Evolutionary conservation across 1,140 invertebrate genomes (phyloP).

Genomic region (Calliopsis andreniformis): DNA sequence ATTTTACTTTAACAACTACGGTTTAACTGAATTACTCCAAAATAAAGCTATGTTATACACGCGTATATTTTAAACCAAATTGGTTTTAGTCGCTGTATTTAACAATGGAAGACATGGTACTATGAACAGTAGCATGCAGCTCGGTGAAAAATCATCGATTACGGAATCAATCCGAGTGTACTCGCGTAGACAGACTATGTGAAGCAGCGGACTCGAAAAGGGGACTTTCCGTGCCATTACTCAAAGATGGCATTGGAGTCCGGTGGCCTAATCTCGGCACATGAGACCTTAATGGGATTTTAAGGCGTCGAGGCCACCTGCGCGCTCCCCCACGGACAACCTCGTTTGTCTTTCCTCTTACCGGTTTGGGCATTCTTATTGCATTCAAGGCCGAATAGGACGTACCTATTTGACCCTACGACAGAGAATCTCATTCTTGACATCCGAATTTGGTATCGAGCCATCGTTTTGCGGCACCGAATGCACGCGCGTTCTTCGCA

Average conservation of each 20-base stretch:
- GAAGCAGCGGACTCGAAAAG: constrained; percentile 63
- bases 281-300: constrained; percentile 82
- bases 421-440: constrained; percentile 33
- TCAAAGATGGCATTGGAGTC: constrained; percentile 79
- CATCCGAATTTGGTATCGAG: constrained; percentile 41
- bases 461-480: not conserved
- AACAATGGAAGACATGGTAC: not conserved
- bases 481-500: constrained; percentile 6
- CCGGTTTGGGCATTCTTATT: constrained; percentile 66
- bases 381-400: constrained; percentile 50
- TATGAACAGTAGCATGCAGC: not conserved
- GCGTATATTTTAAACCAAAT: too few species aligned
- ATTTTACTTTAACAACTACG: too few species aligned
- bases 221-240: constrained; percentile 76
- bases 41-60: too few species aligned
- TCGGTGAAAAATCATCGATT: constrained; percentile 21
- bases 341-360: constrained; percentile 77
- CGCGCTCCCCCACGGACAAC: constrained; percentile 70
- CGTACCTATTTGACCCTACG: constrained; percentile 38
- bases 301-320: constrained; percentile 80
- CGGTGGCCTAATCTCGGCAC: constrained; percentile 80
- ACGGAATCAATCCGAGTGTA: constrained; percentile 12
- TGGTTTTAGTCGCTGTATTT: not conserved
- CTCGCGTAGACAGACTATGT: not conserved
- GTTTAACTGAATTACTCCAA: too few species aligned